These are phyloP conservation scores for Sesamia inferens DNA, from an alignment of 2,888 invertebrate species.

Conservation along the genomic window DNA sequence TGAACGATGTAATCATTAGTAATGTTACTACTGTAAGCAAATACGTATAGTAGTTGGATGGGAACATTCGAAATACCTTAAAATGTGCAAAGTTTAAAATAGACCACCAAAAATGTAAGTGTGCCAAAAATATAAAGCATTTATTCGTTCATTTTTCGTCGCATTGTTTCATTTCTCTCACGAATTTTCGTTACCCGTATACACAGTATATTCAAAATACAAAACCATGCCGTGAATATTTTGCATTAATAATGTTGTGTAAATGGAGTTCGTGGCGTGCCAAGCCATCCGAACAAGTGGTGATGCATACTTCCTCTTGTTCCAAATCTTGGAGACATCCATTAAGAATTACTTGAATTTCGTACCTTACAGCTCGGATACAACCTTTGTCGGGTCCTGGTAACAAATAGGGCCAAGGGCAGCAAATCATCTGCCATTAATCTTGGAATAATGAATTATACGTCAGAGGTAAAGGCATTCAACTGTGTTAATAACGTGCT, in stretches of 20 bases:
- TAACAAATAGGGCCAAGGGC: slow-evolving; percentile 49
- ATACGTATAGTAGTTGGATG: background rate
- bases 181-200: slow-evolving; percentile 49
- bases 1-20: slow-evolving; percentile 19
- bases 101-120: background rate
- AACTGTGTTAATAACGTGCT: slow-evolving; percentile 55
- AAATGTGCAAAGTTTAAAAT: background rate
- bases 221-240: slow-evolving; percentile 53
- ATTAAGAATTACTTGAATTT: slow-evolving; percentile 45
- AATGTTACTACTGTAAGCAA: slow-evolving; percentile 3
- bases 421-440: slow-evolving; percentile 49
- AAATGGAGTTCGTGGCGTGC: slow-evolving; percentile 46
- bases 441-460: slow-evolving; percentile 54
- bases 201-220: slow-evolving; percentile 44
- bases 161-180: slow-evolving; percentile 54
- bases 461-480: slow-evolving; percentile 40
- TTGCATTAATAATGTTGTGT: slow-evolving; percentile 52
- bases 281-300: slow-evolving; percentile 54
- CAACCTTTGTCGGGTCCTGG: slow-evolving; percentile 38
- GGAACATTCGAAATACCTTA: background rate
- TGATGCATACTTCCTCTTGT: slow-evolving; percentile 63
- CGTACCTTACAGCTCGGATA: slow-evolving; percentile 17
- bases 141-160: slow-evolving; percentile 34
- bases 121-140: slow-evolving; percentile 5
- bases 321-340: slow-evolving; percentile 58